Conservation (phyloP, 2,113 vertebrate species). For the Alethe castanea region DNA sequence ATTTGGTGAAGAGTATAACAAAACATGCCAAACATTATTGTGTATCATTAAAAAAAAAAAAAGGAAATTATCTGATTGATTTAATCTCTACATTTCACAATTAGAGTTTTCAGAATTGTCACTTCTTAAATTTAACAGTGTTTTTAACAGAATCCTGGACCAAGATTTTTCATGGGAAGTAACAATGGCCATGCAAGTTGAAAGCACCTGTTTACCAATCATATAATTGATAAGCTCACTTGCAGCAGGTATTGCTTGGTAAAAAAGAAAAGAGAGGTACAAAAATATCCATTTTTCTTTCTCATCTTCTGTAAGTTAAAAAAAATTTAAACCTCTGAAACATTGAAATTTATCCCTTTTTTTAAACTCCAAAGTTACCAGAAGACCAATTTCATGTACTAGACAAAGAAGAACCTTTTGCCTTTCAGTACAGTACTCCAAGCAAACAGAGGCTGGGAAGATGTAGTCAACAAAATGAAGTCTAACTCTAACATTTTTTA, state of each 20-base stretch:
- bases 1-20: background rate
- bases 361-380: background rate
- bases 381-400: background rate
- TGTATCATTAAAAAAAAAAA: accelerated
- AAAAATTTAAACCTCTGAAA: background rate
- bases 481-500: background rate
- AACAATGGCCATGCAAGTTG: background rate
- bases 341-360: background rate
- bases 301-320: background rate
- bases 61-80: accelerated
- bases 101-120: background rate
- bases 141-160: background rate
- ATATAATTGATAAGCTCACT: background rate
- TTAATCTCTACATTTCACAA: background rate
- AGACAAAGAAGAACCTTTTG: background rate
- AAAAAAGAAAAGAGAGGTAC: too few relatives aligned
- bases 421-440: background rate
- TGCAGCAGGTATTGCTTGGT: background rate
- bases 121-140: background rate
- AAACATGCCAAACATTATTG: background rate
- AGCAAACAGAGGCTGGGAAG: background rate
- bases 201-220: background rate
- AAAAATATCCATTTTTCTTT: accelerated
- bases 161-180: background rate
- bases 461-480: background rate